Evolutionary conservation across 2,113 vertebrate species (phyloP).

Genomic region (Platysteira castanea): DNA sequence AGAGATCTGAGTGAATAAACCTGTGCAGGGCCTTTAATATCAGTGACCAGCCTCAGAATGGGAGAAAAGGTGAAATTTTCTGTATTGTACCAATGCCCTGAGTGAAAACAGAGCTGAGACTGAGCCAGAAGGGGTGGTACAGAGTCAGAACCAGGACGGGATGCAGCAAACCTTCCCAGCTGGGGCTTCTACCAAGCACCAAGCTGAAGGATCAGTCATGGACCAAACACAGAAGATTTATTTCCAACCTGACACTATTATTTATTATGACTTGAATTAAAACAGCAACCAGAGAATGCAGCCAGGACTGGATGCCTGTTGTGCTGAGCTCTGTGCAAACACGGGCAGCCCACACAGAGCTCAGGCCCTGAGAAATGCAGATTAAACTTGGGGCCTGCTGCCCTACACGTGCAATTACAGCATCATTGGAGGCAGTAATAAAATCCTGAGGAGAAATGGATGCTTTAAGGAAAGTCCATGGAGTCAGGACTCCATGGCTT

Average conservation of each 20-base stretch:
- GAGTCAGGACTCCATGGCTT: background rate
- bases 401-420: background rate
- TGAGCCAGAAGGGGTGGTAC: background rate
- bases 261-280: conserved; percentile 26
- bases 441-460: background rate
- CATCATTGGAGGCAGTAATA: background rate
- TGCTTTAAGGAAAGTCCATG: background rate
- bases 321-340: background rate
- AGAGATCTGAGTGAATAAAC: background rate
- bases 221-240: background rate
- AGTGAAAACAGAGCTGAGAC: background rate
- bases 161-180: background rate
- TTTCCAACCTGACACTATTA: background rate
- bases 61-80: background rate
- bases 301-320: background rate
- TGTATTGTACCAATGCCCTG: background rate
- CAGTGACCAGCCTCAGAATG: background rate
- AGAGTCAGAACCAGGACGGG: background rate
- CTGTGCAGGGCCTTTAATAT: background rate
- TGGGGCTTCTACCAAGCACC: background rate
- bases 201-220: background rate
- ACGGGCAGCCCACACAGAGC: fast-evolving
- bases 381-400: background rate
- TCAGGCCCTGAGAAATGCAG: background rate
- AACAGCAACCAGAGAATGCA: background rate